Base-by-base conservation (phyloP, 2,797 vertebrate genomes). In the Spheniscus humboldti region DNA sequence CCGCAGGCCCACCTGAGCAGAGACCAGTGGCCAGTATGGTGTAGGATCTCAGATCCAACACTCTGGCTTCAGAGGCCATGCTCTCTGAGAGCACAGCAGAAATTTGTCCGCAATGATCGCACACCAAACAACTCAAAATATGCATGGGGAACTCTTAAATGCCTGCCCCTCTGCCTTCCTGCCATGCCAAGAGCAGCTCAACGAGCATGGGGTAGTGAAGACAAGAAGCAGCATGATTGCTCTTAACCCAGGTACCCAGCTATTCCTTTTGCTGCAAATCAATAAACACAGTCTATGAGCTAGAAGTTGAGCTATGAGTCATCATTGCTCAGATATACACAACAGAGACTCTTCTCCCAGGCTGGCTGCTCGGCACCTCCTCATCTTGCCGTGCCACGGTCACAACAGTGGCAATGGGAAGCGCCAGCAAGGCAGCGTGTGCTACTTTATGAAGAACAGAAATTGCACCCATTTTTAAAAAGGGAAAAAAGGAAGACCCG, bases 141-240 rank as follows among this genome's bases (percentile, higher is more conserved):
- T 50, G 55, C 24, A 31, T 37, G 48, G 24, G 59, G 63, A 63
- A 53, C 43, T 35, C 48, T 35, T 17, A 50, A 64, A 76, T 6
- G 33, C 13, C 13, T 47, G 52, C 16, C 43, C 8, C 30, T 75
- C 76, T 41, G 43, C n/a, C 41, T 35, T 52, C n/a, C 10, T 1
- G 0, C 18, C 7, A 15, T 8, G 17, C 48, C 60, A 48, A 35
- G 37, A 77, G 71, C 31, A 47, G 67, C 55, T 78, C 50, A 71
- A n/a, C 0, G 2, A 66, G 52, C 31, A 60, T 6, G 0, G 0
- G 18, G 15, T 71, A 71, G 33, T 0, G 1, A 79, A 53, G 50
- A 74, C 12, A 48, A 63, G 77, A n/a, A 73, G 20, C 23, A 63
- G 37, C 27, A 22, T 10, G 9, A 53, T 37, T 0, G 1, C 20